Conservation (phyloP, 2,113 vertebrate genomes). For the Xenopus laevis region DNA sequence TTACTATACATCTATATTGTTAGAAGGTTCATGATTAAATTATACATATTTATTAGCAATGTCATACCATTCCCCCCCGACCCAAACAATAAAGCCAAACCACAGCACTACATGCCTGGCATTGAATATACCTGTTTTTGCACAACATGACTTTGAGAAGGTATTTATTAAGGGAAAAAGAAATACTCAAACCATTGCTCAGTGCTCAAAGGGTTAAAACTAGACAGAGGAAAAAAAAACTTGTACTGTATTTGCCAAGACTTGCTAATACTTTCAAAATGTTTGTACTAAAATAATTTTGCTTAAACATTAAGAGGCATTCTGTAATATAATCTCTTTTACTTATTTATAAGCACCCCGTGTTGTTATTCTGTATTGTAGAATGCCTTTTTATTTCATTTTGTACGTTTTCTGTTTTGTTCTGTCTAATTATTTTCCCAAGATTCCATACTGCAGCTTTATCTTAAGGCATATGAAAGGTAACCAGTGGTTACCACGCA, state of each 20-base stretch:
- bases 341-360: conserved; percentile 88
- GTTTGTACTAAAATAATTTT: conserved; percentile 95
- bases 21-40: conserved; percentile 78
- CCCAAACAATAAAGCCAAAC: conserved; percentile 56
- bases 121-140: conserved; percentile 82
- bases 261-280: conserved; percentile 81
- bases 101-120: conserved; percentile 59
- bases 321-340: conserved; percentile 82
- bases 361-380: conserved; percentile 85
- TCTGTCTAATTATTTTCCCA: conserved; percentile 93
- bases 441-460: conserved; percentile 94
- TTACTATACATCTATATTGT: conserved; percentile 78
- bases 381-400: conserved; percentile 85
- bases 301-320: conserved; percentile 89
- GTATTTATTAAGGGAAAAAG: conserved; percentile 68
- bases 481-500: conserved; percentile 96
- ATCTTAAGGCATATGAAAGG: conserved; percentile 93
- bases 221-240: conserved; percentile 73
- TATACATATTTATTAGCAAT: conserved; percentile 79
- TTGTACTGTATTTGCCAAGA: conserved; percentile 92
- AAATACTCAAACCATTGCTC: conserved; percentile 67
- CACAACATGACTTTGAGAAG: conserved; percentile 83
- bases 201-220: conserved; percentile 98
- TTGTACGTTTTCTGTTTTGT: conserved; percentile 84
- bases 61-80: conserved; percentile 55